These are phyloP conservation scores for Hypomesus transpacificus DNA, from an alignment of 2,113 vertebrate species.

Conservation along the genomic window DNA sequence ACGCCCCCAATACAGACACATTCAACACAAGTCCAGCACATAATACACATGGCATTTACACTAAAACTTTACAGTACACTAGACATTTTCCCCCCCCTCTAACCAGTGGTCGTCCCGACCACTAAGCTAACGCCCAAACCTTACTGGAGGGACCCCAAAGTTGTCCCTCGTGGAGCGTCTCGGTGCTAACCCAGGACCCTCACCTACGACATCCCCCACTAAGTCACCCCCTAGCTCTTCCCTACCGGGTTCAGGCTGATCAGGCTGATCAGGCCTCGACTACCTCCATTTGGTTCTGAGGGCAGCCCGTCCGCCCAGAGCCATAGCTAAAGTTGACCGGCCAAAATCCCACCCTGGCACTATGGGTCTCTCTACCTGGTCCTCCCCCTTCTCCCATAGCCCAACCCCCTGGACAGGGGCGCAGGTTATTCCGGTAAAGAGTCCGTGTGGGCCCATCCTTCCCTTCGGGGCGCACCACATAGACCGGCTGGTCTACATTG, in stretches of 20 bases:
- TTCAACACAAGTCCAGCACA: too few relatives aligned
- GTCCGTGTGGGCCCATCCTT: constrained; percentile 5
- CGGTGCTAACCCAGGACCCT: too few relatives aligned
- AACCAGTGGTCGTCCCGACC: constrained; percentile 9
- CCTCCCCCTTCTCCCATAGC: neutral
- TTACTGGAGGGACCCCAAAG: constrained; percentile 1
- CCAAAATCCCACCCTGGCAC: neutral
- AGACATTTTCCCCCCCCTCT: neutral
- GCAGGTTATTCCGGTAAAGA: neutral
- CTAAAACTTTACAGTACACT: too few relatives aligned
- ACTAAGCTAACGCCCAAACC: neutral
- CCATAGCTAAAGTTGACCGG: too few relatives aligned
- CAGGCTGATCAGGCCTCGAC: too few relatives aligned
- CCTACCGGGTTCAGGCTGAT: neutral
- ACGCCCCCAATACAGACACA: too few relatives aligned
- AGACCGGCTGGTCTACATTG: neutral
- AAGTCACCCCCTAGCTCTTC: too few relatives aligned
- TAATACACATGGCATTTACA: too few relatives aligned
- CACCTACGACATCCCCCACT: too few relatives aligned
- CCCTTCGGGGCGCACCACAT: constrained; percentile 8
- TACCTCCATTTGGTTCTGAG: too few relatives aligned
- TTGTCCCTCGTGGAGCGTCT: neutral
- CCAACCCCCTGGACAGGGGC: neutral
- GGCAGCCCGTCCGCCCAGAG: neutral
- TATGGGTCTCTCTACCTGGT: neutral